Evolutionary conservation across 1,140 invertebrate genomes (phyloP).

Genomic region (Scaptomyza hsui): DNA sequence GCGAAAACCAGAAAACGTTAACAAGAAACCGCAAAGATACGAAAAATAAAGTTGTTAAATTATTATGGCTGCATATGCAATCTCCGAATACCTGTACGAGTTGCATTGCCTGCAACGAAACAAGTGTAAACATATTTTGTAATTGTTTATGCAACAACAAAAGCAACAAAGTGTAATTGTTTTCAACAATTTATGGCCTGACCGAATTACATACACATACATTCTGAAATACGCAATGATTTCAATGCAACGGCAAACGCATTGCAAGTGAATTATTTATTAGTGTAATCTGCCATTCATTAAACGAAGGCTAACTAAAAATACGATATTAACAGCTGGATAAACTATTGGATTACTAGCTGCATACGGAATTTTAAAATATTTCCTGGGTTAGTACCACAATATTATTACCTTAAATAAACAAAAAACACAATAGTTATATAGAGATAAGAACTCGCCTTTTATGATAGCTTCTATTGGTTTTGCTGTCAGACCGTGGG

Average conservation of each 20-base stretch:
- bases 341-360: slow-evolving; percentile 11
- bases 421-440: slow-evolving; percentile 7
- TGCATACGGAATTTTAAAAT: not conserved
- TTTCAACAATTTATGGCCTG: slow-evolving; percentile 36
- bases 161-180: slow-evolving; percentile 35
- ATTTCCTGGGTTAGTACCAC: slow-evolving; percentile 26
- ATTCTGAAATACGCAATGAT: slow-evolving; percentile 13
- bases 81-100: slow-evolving; percentile 26
- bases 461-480: not conserved
- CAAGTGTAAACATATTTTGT: slow-evolving; percentile 58
- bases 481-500: slow-evolving; percentile 12
- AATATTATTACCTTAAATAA: not conserved
- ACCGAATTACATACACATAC: not conserved
- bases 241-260: slow-evolving; percentile 8
- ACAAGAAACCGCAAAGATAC: slow-evolving; percentile 8
- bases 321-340: slow-evolving; percentile 15
- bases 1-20: not conserved
- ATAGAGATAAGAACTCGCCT: slow-evolving; percentile 1
- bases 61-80: slow-evolving; percentile 39
- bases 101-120: slow-evolving; percentile 29
- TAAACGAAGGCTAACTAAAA: slow-evolving; percentile 29
- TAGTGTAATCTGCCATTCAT: slow-evolving; percentile 25
- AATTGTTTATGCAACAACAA: slow-evolving; percentile 67
- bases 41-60: slow-evolving; percentile 65
- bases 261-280: slow-evolving; percentile 39